Evolutionary conservation across 2,888 invertebrate species (phyloP).

Genomic region (Mythimna pallens): DNA sequence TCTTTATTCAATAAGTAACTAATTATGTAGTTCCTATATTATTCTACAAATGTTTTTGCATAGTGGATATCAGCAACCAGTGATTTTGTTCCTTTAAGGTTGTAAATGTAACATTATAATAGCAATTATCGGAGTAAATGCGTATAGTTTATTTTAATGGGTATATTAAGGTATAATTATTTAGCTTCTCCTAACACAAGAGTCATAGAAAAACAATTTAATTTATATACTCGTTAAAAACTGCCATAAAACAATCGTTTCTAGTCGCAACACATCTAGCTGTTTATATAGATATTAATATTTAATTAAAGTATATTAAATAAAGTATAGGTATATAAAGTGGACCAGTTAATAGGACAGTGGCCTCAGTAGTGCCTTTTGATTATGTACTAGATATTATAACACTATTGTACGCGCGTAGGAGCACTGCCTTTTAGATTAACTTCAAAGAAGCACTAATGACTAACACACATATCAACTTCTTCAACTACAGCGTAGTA

Average conservation of each 20-base stretch:
- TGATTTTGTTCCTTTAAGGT: slow-evolving; percentile 56
- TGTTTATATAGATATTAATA: slow-evolving; percentile 44
- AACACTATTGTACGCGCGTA: slow-evolving; percentile 68
- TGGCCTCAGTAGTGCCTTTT: slow-evolving; percentile 90
- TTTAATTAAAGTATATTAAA: slow-evolving; percentile 42
- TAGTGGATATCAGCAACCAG: slow-evolving; percentile 46
- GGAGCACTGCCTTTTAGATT: slow-evolving; percentile 79
- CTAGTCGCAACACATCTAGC: slow-evolving; percentile 53
- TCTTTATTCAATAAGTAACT: slow-evolving; percentile 32
- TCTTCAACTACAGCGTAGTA: slow-evolving; percentile 27
- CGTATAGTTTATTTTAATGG: slow-evolving; percentile 32
- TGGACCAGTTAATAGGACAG: slow-evolving; percentile 87
- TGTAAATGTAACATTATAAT: slow-evolving; percentile 31
- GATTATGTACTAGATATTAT: slow-evolving; percentile 72
- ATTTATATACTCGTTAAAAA: slow-evolving; percentile 26
- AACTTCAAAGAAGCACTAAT: slow-evolving; percentile 61
- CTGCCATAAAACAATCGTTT: slow-evolving; percentile 46
- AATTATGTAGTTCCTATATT: slow-evolving; percentile 45
- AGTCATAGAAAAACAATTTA: slow-evolving; percentile 15
- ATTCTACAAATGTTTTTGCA: slow-evolving; percentile 40
- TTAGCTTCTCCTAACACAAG: slow-evolving; percentile 19
- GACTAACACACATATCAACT: slow-evolving; percentile 68
- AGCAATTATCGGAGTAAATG: slow-evolving; percentile 23
- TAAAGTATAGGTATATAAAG: slow-evolving; percentile 68
- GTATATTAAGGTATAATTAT: slow-evolving; percentile 21